Conservation (phyloP, 2,113 vertebrate genomes). For the Quiscalus mexicanus region DNA sequence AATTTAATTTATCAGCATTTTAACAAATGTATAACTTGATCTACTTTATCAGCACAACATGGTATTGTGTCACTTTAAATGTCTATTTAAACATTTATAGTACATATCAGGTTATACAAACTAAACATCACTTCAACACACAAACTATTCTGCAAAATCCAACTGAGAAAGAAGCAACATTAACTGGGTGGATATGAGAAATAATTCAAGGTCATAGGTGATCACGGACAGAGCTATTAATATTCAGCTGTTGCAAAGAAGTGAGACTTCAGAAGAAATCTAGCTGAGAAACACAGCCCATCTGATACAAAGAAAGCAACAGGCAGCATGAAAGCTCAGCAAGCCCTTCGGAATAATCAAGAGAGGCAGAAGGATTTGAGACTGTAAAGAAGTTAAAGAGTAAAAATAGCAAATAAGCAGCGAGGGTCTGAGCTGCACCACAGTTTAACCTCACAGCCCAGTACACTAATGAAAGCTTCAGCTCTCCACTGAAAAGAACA, state of each 20-base stretch:
- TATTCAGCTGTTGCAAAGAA: not conserved
- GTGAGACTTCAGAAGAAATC: not conserved
- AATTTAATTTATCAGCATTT: not conserved
- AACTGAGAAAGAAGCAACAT: not conserved
- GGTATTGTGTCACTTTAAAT: not conserved
- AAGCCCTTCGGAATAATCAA: not conserved
- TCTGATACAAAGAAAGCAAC: not conserved
- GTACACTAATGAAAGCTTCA: not conserved
- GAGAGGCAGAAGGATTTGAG: not conserved
- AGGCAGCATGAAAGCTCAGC: not conserved
- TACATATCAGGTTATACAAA: not conserved
- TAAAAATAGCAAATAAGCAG: not conserved
- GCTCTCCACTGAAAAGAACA: not conserved
- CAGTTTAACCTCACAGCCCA: not conserved
- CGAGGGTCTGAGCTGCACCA: fast-evolving
- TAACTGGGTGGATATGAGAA: not conserved
- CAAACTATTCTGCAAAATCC: not conserved
- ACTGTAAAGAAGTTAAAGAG: not conserved
- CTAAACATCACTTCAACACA: not conserved
- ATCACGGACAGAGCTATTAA: not conserved
- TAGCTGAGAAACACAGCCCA: not conserved
- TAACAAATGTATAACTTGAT: not conserved
- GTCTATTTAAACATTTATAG: not conserved
- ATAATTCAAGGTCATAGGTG: not conserved
- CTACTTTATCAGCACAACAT: not conserved